Base-by-base conservation (phyloP, 1,140 invertebrate species). In the Nomia melanderi region DNA sequence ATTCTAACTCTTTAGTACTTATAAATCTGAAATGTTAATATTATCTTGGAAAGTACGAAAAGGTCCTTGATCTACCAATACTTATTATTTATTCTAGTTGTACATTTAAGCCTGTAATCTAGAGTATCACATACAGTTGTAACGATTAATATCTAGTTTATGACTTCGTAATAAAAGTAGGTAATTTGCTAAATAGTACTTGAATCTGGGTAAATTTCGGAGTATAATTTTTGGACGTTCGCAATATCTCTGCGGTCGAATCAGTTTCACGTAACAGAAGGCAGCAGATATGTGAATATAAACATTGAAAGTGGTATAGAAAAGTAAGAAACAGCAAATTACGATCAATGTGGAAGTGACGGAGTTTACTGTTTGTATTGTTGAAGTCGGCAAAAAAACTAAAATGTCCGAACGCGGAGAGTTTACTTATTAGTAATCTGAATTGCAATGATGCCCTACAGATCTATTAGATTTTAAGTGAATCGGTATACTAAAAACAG, bases 41-140 rank as follows among this genome's bases (percentile, higher is more conserved):
- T 81, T 82, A 81, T 79, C 77, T 77, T 39, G 70, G 79, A 87
- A 86, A 87, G 81, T 84, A 87, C 79, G 72, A 77, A 86, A 79
- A 82, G 79, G 81, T 78, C 80, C 80, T 79, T 77, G 59, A 81
- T 66, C 74, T 77, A 84, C 62, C 71, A 77, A 57, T 85, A 86
- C 85, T 83, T 83, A 86, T 83, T 83, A 86, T 87, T 86, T 88
- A 86, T 85, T 86, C 78, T 86, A 88, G 65, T 81, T 85, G 60
- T 86, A 82, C 78, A 75, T 71, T 77, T 83, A 86, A 83, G 73
- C 56, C 53, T 54, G 44, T 81, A 78, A 59, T 69, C 50, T 79
- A 77, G 73, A 76, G 9, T 77, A 73, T 66, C 44, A 69, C 63
- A 76, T 75, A 69, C 47, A 65, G 23, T 77, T 67, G 50, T 62